Evolutionary conservation across 1,140 invertebrate genomes (phyloP), one percentile per base, ranked within the genome.

Genomic region (Ephestia elutella): DNA sequence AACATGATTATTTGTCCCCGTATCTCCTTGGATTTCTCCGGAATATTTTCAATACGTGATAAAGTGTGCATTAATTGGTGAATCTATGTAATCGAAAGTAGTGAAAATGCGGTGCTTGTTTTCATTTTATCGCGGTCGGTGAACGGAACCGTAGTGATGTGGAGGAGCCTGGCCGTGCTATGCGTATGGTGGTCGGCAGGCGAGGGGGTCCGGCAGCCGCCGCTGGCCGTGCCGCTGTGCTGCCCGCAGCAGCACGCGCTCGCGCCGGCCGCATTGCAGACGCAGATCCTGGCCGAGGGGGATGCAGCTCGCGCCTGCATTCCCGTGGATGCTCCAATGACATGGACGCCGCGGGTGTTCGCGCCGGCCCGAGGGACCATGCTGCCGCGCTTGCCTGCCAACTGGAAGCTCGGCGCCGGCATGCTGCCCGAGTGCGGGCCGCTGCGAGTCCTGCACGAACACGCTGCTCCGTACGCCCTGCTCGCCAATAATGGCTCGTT

Each of bases 401-500:
- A 90, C 13, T 92, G 91, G 91, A 64, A 68, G 4, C 60, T 91
- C 8, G 49, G 71, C 0, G 79, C 81, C 21, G 56, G 73, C 56
- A 32, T 65, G 9, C 19, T 75, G 67, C 60, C 91, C 82, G 13
- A 55, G 21, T 92, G 92, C 56, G 60, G 30, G 0, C 64, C 62
- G 35, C 62, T 78, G 54, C 71, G 48, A 49, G 76, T 55, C n/a
- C 70, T 73, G 58, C 65, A 56, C 61, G 73, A 66, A 60, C 78
- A 65, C 53, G 89, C 62, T 68, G 82, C 59, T 71, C 87, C 50
- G 57, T 89, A 62, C 75, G 89, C 90, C 44, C 54, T 91, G 0
- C 68, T 92, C 0, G 89, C 92, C 15, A 90, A 91, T 15, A 91
- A 90, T 66, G 93, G 92, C 0, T 90, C 88, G 0, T 75, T 91